Base-by-base conservation (phyloP, 2,113 vertebrate species). In the Hepsetus odoe region DNA sequence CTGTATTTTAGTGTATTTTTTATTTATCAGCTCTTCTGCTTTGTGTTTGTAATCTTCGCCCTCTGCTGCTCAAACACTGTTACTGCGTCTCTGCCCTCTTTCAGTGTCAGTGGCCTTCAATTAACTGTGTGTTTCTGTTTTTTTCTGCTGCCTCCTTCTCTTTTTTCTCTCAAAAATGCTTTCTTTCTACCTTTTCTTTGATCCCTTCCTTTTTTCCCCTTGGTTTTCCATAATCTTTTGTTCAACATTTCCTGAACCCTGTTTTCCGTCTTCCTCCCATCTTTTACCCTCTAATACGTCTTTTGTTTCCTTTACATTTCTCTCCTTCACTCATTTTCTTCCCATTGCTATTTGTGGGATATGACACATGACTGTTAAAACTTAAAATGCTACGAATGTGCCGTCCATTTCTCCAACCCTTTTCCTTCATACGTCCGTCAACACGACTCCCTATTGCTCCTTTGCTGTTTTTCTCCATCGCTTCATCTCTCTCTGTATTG, bases 41-140 rank as follows among this genome's bases (percentile, higher is more conserved):
- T 5, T 33, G 59, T 61, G 26, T n/a, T n/a, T 16, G 28, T 61
- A 61, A 14, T 20, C 13, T 33, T 62, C 28, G 24, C 32, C n/a
- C 13, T 28, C 56, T 55, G 28, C 62, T 2, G 7, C 61, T 9
- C 33, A 32, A n/a, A 55, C 33, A 67, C 46, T 59, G 49, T 22
- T 30, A 49, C 24, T 70, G 58, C 22, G 26, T 72, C 66, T 77
- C 33, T 74, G 12, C 20, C 66, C 18, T 55, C 70, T 67, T 33
- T 7, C 30, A 33, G 71, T 78, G 44, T 73, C 58, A n/a, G 20
- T 79, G 62, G 18, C 72, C n/a, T 90, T 80, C 77, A 30, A 91
- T 88, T 89, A 91, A 92, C 78, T 86, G 77, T 80, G 42, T 92
- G 59, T 88, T 89, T 84, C 87, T 90, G 75, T 89, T 79, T 33